A percentile compares a stretch with the other conserved stretches of the same genome.
These are phyloP conservation scores for Thereva nobilitata DNA, from an alignment of 2,888 invertebrate species.

Conservation along the genomic window DNA sequence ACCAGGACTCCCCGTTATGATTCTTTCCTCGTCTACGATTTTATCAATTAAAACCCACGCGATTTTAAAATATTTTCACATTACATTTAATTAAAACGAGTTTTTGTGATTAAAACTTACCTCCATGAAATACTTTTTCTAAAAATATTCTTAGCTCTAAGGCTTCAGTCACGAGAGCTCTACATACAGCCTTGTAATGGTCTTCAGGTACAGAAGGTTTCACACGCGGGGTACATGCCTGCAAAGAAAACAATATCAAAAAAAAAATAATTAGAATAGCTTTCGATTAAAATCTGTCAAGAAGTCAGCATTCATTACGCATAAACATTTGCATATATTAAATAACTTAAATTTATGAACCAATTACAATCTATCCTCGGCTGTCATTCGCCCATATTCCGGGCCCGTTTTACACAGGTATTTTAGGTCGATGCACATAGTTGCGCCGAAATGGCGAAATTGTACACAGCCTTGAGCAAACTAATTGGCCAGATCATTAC, in stretches of 20 bases:
- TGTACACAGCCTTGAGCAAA: too few species aligned
- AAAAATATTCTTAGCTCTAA: constrained; percentile 88
- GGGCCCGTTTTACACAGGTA: too few species aligned
- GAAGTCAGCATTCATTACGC: neutral
- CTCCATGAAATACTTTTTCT: constrained; percentile 72
- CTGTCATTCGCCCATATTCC: too few species aligned
- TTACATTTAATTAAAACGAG: neutral
- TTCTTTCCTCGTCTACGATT: too few species aligned
- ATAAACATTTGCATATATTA: neutral
- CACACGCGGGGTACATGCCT: constrained; percentile 63
- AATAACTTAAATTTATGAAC: too few species aligned
- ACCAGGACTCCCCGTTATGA: too few species aligned
- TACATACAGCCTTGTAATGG: constrained; percentile 85
- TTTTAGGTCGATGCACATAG: too few species aligned
- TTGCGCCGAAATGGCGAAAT: too few species aligned
- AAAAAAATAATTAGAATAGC: neutral
- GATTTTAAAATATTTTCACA: neutral
- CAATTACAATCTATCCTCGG: too few species aligned
- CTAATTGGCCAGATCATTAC: too few species aligned
- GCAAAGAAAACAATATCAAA: constrained; percentile 41
- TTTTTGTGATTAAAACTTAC: constrained; percentile 49
- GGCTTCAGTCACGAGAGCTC: constrained; percentile 90
- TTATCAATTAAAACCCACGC: too few species aligned
- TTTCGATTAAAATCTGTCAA: neutral
- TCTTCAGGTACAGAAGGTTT: constrained; percentile 59